A percentile compares a stretch with the other conserved stretches of the same genome.
phyloP scores from a whole-genome alignment of 2,888 invertebrate species.

The Subacronicta megacephala region DNA sequence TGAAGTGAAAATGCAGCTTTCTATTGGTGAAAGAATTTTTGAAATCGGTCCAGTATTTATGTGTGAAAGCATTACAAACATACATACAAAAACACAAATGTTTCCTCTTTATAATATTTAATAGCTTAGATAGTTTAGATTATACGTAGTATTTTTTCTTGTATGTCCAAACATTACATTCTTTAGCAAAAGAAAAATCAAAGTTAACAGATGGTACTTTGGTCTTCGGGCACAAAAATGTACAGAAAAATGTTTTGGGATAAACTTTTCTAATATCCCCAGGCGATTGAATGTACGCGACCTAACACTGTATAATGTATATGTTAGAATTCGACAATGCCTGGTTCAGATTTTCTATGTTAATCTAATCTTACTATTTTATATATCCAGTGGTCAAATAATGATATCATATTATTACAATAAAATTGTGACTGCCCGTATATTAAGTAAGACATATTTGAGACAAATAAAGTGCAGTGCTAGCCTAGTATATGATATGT shows the following conservation, averaged over 20 bases:
- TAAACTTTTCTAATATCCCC: conserved; percentile 45
- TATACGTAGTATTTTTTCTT: not conserved
- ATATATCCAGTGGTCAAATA: not conserved
- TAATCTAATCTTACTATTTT: conserved; percentile 10
- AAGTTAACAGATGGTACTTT: conserved; percentile 20
- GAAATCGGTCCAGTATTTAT: too few species aligned
- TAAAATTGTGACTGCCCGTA: too few species aligned
- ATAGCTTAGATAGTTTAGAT: too few species aligned
- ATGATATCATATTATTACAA: too few species aligned
- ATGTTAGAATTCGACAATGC: conserved; percentile 3
- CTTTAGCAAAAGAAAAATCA: not conserved
- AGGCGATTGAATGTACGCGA: conserved; percentile 13
- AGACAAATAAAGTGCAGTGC: too few species aligned
- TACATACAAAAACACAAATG: too few species aligned
- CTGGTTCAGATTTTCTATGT: conserved; percentile 23
- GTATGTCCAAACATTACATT: not conserved
- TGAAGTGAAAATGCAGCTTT: too few species aligned
- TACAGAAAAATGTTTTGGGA: conserved; percentile 29
- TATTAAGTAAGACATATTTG: too few species aligned
- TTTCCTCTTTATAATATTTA: too few species aligned
- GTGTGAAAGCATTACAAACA: too few species aligned
- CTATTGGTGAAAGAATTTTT: too few species aligned
- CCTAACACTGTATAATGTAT: conserved; percentile 5
- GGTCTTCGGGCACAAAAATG: conserved; percentile 26
- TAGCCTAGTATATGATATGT: too few species aligned